Evolutionary conservation across 2,113 vertebrate genomes (phyloP).

Genomic region (Macaca nemestrina): DNA sequence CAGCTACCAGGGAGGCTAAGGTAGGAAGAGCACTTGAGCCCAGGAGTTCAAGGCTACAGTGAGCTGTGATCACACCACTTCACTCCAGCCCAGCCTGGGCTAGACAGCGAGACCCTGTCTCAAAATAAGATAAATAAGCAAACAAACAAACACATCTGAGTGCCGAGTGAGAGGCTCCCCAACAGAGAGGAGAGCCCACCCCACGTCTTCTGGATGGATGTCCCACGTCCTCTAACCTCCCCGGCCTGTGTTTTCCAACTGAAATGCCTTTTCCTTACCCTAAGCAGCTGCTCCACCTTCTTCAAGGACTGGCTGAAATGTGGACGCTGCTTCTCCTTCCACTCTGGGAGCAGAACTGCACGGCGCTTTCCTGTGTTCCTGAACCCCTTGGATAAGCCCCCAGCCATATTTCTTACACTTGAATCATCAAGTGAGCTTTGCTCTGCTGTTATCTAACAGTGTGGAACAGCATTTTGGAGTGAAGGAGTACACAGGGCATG

Average conservation of each 20-base stretch:
- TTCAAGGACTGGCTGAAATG: accelerated
- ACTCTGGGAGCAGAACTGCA: neutral
- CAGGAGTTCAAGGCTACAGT: no score
- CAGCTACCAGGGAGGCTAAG: no score
- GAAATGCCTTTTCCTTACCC: neutral
- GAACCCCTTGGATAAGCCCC: accelerated
- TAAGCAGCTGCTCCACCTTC: neutral
- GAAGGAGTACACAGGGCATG: accelerated
- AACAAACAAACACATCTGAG: neutral
- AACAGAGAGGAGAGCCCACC: no score
- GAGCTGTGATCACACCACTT: no score
- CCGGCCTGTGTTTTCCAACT: accelerated
- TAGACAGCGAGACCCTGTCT: no score
- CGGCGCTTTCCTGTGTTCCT: accelerated
- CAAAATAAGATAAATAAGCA: no score
- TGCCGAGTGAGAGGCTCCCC: accelerated
- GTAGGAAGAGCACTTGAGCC: no score
- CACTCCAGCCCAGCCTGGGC: no score
- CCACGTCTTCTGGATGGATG: accelerated
- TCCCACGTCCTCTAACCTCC: accelerated
- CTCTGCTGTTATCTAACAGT: accelerated
- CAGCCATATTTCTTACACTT: accelerated
- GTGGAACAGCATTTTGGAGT: neutral
- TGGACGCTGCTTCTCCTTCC: accelerated
- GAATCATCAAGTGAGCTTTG: neutral